phyloP scores from a whole-genome alignment of 2,888 invertebrate species.

The Troides aeacus region DNA sequence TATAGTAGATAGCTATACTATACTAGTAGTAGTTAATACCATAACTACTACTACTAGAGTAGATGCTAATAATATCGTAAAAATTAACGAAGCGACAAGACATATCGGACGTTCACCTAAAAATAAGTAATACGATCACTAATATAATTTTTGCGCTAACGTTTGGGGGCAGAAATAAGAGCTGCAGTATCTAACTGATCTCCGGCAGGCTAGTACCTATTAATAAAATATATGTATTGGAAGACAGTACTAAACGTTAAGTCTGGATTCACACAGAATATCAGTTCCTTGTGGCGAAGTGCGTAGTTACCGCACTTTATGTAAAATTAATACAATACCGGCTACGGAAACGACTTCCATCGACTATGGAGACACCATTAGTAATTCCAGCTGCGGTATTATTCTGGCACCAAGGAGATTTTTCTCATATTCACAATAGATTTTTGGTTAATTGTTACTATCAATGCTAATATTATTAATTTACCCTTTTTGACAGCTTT shows the following conservation, averaged over 20 bases:
- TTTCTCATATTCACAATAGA: not conserved
- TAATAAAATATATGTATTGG: not conserved
- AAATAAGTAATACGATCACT: too few relatives aligned
- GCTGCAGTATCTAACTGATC: not conserved
- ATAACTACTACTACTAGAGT: too few relatives aligned
- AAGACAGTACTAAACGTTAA: slow-evolving; percentile 9
- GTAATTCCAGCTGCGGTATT: slow-evolving; percentile 31
- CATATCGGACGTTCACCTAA: too few relatives aligned
- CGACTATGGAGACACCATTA: slow-evolving; percentile 47
- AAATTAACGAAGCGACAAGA: too few relatives aligned
- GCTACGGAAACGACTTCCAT: slow-evolving; percentile 41
- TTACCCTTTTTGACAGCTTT: too few relatives aligned
- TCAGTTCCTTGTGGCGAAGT: slow-evolving; percentile 32
- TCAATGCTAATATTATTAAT: too few relatives aligned
- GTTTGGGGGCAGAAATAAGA: too few relatives aligned
- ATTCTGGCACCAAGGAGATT: slow-evolving; percentile 37
- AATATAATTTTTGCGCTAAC: not conserved
- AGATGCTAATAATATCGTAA: too few relatives aligned
- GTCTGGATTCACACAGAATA: slow-evolving; percentile 31
- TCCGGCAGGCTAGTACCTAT: not conserved
- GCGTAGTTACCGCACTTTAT: slow-evolving; percentile 41
- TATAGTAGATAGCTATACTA: too few relatives aligned
- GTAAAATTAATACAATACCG: slow-evolving; percentile 50
- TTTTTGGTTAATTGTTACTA: not conserved
- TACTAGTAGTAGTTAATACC: too few relatives aligned